Evolutionary conservation across 2,888 invertebrate genomes (phyloP).

Genomic region (Caenorhabditis parvicauda): DNA sequence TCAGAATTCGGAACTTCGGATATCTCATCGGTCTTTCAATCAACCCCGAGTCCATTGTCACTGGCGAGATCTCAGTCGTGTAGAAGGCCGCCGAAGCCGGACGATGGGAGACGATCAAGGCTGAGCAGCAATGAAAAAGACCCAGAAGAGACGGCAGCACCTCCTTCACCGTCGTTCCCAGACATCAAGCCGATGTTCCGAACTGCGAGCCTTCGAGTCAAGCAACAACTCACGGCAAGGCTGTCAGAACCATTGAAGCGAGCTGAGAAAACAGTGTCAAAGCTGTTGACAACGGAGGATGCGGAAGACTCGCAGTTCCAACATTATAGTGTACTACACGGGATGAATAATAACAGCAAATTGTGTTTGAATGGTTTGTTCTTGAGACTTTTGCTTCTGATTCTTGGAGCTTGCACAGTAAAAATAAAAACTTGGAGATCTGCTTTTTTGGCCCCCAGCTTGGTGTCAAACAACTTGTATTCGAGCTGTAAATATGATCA

Average conservation of each 20-base stretch:
- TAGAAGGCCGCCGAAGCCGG: conserved; percentile 7
- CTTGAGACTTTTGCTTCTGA: no score
- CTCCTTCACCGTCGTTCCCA: conserved; percentile 17
- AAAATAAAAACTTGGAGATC: no score
- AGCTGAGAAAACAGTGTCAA: conserved; percentile 19
- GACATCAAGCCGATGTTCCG: conserved; percentile 35
- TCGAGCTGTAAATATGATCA: no score
- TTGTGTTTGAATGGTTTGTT: no score
- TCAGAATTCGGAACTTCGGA: conserved; percentile 2
- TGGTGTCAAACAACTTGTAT: no score
- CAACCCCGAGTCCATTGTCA: not conserved
- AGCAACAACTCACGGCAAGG: conserved; percentile 29
- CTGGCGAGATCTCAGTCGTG: conserved; percentile 25
- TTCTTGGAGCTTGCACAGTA: no score
- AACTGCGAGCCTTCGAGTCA: conserved; percentile 33
- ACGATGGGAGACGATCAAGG: no score
- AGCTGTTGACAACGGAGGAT: conserved; percentile 10
- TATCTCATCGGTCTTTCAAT: no score
- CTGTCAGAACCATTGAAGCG: conserved; percentile 40
- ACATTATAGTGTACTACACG: conserved; percentile 27
- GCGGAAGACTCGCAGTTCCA: conserved; percentile 20
- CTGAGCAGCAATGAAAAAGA: conserved; percentile 2
- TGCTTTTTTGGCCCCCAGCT: no score
- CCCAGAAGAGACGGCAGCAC: not conserved
- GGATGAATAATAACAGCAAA: no score